These are phyloP conservation scores for Acanthurus lineatus DNA, from an alignment of 2,797 vertebrate species.

Conservation along the genomic window DNA sequence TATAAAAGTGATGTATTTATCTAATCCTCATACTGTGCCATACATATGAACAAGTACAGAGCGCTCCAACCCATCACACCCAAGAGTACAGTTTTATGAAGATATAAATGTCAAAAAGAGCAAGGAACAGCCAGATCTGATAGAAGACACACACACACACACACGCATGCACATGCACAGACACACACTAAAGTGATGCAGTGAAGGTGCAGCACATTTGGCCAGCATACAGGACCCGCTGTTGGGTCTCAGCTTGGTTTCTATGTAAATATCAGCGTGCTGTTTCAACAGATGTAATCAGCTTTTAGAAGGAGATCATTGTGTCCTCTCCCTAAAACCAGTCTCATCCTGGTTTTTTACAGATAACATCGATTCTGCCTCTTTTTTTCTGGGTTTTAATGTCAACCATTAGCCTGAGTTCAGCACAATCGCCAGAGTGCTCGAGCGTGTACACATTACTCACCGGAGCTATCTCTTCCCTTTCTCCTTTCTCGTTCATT, in stretches of 20 bases:
- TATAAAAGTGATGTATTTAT: background rate
- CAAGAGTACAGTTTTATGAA: constrained; percentile 27
- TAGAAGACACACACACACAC: constrained; percentile 18
- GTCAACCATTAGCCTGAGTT: constrained; percentile 72
- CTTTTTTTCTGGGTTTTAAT: constrained; percentile 65
- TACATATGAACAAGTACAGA: constrained; percentile 10
- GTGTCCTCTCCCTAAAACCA: constrained; percentile 66
- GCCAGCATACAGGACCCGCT: constrained; percentile 12
- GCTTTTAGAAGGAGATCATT: constrained; percentile 65
- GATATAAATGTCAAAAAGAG: constrained; percentile 39
- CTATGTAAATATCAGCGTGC: constrained; percentile 69
- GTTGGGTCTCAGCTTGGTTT: constrained; percentile 52
- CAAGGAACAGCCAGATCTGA: constrained; percentile 43
- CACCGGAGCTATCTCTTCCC: constrained; percentile 29
- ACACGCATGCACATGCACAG: constrained; percentile 4
- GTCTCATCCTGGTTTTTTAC: constrained; percentile 55
- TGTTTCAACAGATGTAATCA: constrained; percentile 73
- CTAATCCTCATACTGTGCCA: background rate
- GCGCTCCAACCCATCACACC: constrained; percentile 9
- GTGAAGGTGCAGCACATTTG: constrained; percentile 26
- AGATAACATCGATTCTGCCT: constrained; percentile 70
- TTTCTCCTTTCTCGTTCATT: constrained; percentile 14
- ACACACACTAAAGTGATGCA: constrained; percentile 22
- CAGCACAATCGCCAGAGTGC: constrained; percentile 58
- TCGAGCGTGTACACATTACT: constrained; percentile 53